A percentile compares a stretch with the other conserved stretches of the same genome.
These are phyloP conservation scores for Phrynocephalus vlangalii DNA, from an alignment of 2,797 vertebrate species.

Conservation along the genomic window DNA sequence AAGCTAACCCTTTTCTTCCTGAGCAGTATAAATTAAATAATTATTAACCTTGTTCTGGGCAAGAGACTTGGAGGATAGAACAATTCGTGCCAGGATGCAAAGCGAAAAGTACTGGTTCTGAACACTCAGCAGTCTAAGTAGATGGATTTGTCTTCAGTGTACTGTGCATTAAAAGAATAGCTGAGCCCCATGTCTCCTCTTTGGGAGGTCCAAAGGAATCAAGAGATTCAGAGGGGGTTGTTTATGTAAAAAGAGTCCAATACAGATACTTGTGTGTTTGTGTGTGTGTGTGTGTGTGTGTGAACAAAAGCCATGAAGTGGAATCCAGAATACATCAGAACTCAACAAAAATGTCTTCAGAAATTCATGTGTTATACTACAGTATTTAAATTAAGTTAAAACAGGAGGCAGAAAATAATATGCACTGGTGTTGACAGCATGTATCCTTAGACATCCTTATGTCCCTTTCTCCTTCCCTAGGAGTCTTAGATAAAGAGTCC, in stretches of 20 bases:
- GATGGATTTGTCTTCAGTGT: not conserved
- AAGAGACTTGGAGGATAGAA: not conserved
- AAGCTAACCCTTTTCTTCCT: not conserved
- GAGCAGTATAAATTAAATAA: not conserved
- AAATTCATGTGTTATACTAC: not conserved
- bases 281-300: not conserved
- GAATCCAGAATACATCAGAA: not conserved
- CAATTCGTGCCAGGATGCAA: not conserved
- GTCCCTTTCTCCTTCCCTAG: slow-evolving; percentile 39
- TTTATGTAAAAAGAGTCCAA: not conserved
- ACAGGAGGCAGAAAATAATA: slow-evolving; percentile 26
- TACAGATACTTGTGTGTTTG: not conserved
- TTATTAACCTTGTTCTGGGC: not conserved
- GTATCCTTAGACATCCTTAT: slow-evolving; percentile 32
- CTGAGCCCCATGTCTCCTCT: not conserved
- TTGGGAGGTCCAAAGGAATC: not conserved
- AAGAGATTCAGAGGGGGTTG: not conserved
- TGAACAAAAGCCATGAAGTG: not conserved
- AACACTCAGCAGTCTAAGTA: not conserved
- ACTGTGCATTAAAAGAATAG: not conserved
- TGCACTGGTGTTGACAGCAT: slow-evolving; percentile 22
- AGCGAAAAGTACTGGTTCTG: not conserved
- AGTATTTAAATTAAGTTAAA: slow-evolving; percentile 3
- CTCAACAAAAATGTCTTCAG: not conserved
- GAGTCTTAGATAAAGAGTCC: slow-evolving; percentile 45